Evolutionary conservation across 92 coral and sea anemone genomes (phyloP).

Genomic region (Blastomussa wellsi): DNA sequence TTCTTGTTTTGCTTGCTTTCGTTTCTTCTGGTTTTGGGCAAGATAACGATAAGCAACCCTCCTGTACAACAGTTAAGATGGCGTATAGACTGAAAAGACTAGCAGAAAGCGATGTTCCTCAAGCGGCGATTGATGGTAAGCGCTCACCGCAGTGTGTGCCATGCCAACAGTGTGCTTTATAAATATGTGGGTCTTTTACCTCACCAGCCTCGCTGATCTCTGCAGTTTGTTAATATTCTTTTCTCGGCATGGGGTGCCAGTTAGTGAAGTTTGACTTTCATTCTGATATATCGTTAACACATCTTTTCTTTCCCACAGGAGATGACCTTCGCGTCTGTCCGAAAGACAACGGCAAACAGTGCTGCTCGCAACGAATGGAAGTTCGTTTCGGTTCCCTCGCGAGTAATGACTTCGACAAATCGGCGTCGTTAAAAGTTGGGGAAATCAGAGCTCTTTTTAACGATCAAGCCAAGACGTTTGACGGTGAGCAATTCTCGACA

Average conservation of each 20-base stretch:
- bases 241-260: constrained; percentile 38
- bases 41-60: constrained; percentile 34
- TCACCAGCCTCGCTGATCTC: constrained; percentile 1
- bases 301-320: constrained; percentile 44
- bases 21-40: constrained; percentile 39
- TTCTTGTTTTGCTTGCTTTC: constrained; percentile 38
- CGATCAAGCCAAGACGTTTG: constrained; percentile 56
- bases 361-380: constrained; percentile 72
- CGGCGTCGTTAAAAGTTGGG: constrained; percentile 47
- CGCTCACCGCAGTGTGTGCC: neutral
- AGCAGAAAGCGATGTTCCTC: constrained; percentile 63
- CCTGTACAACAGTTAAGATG: constrained; percentile 60
- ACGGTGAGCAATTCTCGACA: constrained; percentile 53
- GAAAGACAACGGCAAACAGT: constrained; percentile 47
- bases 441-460: constrained; percentile 43
- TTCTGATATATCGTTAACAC: constrained; percentile 22
- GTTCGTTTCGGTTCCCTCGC: constrained; percentile 61
- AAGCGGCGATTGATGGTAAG: constrained; percentile 60
- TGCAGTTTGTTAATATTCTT: constrained; percentile 22
- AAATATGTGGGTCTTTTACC: constrained; percentile 39
- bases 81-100: constrained; percentile 59
- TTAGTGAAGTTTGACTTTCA: constrained; percentile 22
- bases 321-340: constrained; percentile 65
- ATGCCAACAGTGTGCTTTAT: constrained; percentile 26
- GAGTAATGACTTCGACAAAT: constrained; percentile 44